Evolutionary conservation across 2,888 invertebrate species (phyloP), one percentile per base, ranked within the genome.

Genomic region (Erebia ligea): DNA sequence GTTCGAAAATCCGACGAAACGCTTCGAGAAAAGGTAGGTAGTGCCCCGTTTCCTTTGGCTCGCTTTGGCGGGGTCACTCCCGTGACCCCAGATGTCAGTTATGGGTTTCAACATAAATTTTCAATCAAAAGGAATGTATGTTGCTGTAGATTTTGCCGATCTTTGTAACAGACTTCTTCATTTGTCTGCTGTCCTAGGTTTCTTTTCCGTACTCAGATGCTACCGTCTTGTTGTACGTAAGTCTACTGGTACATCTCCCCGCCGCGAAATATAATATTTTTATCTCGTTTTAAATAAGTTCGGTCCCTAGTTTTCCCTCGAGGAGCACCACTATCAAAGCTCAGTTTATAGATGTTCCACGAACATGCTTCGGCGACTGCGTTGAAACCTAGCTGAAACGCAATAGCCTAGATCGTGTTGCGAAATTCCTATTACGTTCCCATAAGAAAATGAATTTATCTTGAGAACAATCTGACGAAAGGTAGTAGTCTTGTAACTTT

Each of bases 391-490:
- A 79, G 73, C 67, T 69, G 48, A 58, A 81, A 85, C 79, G 75
- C 78, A 77, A 84, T 84, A 84, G 79, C 81, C 69, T 66, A 76
- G 79, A 81, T 80, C 76, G 68, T 73, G 83, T 80, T 86, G 85
- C 84, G 79, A 81, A 81, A 82, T 82, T 81, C 76, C 71, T 70
- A 77, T 76, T 76, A 77, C 78, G 81, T 87, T 87, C 87, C 83
- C 86, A 88, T 84, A 86, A 84, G 86, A 85, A 85, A 76, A 77
- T 75, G 71, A 21, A 71, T 66, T 72, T 74, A 73, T 73, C 71
- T 66, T 70, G 67, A 21, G 67, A 70, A 69, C 67, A 58, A 74
- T 74, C 68, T 58, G 48, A 40, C 21, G 48, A 52, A 50, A 58
- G 50, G 50, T 57, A 15, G 19, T 54, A 10, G 15, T 25, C 21